phyloP scores from a whole-genome alignment of 2,797 vertebrate genomes.

The Tangara arthus region DNA sequence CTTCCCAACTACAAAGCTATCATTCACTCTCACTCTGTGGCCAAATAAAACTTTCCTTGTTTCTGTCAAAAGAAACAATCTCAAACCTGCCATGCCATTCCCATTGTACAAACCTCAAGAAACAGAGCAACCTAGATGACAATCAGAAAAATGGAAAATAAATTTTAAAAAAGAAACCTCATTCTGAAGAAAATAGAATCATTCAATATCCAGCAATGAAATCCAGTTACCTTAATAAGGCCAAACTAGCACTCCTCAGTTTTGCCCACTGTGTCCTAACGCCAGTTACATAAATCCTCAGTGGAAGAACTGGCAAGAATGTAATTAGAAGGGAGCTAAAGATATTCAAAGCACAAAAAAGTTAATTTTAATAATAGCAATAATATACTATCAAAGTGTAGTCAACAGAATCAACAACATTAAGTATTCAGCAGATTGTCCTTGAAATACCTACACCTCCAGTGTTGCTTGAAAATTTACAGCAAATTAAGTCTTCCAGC shows the following conservation, averaged over 20 bases:
- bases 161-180: neutral
- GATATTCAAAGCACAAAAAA: conserved; percentile 17
- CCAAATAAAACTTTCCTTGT: neutral
- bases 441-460: neutral
- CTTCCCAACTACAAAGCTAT: neutral
- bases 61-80: neutral
- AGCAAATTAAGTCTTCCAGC: conserved; percentile 19
- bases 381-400: neutral
- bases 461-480: conserved; percentile 43
- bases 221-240: neutral
- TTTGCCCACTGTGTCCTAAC: neutral
- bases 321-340: neutral
- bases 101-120: neutral
- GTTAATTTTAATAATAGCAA: conserved; percentile 10
- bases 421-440: neutral
- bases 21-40: neutral
- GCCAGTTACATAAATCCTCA: neutral
- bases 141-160: neutral
- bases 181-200: neutral
- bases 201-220: neutral
- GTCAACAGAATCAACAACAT: conserved; percentile 16
- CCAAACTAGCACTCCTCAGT: neutral
- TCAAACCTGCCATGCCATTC: neutral
- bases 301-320: neutral
- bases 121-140: neutral